Evolutionary conservation across 2,797 vertebrate genomes (phyloP).

Genomic region (Australoheros facetus): DNA sequence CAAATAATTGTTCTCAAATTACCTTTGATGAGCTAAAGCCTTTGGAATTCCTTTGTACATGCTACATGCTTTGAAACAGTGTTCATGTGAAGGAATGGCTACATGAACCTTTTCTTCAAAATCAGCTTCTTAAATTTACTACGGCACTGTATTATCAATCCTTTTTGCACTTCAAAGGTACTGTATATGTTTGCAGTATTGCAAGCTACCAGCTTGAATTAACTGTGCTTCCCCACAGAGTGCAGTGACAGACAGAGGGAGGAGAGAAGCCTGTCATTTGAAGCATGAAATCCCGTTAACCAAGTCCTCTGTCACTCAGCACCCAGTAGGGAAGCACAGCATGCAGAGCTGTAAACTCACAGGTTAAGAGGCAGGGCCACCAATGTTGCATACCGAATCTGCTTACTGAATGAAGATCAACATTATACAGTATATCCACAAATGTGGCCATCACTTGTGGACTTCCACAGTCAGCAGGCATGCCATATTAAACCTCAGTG

Average conservation of each 20-base stretch:
- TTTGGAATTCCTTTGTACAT: neutral
- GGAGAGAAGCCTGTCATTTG: conserved; percentile 64
- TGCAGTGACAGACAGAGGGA: conserved; percentile 53
- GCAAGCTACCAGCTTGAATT: conserved; percentile 43
- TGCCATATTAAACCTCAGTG: conserved; percentile 33
- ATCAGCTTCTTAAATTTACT: conserved; percentile 35
- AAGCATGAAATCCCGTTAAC: conserved; percentile 75
- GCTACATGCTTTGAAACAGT: neutral
- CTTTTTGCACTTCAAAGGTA: conserved; percentile 35
- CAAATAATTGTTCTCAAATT: neutral
- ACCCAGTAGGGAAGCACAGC: conserved; percentile 53
- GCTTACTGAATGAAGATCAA: conserved; percentile 39
- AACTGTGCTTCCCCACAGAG: conserved; percentile 45
- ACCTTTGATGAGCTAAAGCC: neutral
- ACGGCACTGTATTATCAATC: neutral
- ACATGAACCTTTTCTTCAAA: conserved; percentile 18
- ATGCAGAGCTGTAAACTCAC: conserved; percentile 45
- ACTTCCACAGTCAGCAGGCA: conserved; percentile 38
- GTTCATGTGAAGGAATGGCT: neutral
- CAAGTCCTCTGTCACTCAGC: conserved; percentile 67
- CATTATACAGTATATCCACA: conserved; percentile 13
- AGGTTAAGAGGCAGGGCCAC: conserved; percentile 64
- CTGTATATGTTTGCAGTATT: conserved; percentile 33
- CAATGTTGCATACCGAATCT: conserved; percentile 26
- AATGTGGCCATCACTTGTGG: conserved; percentile 25